phyloP scores from a whole-genome alignment of 2,113 vertebrate genomes.

The Tylochromis polylepis region DNA sequence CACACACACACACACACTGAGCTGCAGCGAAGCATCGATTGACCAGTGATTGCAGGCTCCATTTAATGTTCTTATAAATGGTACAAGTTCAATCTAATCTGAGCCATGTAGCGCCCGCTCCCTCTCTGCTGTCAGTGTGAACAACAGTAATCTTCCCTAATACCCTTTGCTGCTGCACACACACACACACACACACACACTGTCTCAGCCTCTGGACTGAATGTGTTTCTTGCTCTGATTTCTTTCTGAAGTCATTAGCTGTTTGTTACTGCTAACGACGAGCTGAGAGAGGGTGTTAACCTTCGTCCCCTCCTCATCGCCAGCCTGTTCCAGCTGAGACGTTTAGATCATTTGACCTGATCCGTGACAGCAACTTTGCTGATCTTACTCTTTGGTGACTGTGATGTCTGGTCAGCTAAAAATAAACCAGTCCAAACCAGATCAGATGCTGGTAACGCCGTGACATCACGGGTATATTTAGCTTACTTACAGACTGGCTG shows the following conservation, averaged over 20 bases:
- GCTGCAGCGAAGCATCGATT: slow-evolving; percentile 24
- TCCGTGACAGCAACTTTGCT: neutral
- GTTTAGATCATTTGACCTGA: neutral
- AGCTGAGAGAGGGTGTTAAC: neutral
- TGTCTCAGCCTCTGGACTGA: neutral
- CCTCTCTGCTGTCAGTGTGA: slow-evolving; percentile 42
- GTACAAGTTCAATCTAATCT: slow-evolving; percentile 59
- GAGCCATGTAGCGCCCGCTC: slow-evolving; percentile 19
- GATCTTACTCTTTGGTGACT: too few species aligned
- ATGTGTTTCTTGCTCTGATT: neutral
- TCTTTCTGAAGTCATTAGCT: neutral
- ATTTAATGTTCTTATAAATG: slow-evolving; percentile 63
- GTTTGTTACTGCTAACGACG: neutral
- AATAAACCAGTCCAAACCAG: neutral
- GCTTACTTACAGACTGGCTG: neutral
- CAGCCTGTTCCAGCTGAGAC: neutral
- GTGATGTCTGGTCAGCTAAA: neutral
- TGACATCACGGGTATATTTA: neutral
- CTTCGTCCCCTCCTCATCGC: neutral
- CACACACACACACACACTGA: neutral
- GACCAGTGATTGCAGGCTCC: slow-evolving; percentile 41
- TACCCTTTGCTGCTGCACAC: slow-evolving; percentile 28
- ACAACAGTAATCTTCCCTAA: slow-evolving; percentile 53
- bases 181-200: neutral
- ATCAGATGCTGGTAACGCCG: neutral